Evolutionary conservation across 2,113 vertebrate genomes (phyloP).

Genomic region (Boulengeromyrus knoepffleri): DNA sequence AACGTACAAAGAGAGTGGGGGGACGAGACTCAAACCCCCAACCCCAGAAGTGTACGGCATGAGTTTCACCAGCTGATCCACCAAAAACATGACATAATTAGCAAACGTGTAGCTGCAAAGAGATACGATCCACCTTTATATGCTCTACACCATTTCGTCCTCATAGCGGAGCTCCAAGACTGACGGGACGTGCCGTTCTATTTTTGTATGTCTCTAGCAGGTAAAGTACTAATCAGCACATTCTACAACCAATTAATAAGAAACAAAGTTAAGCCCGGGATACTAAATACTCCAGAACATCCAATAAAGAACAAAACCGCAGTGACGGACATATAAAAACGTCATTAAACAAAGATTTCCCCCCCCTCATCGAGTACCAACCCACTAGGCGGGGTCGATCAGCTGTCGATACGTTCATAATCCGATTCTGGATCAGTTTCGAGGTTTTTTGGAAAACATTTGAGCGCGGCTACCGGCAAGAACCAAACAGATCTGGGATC

Average conservation of each 20-base stretch:
- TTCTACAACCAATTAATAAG: slow-evolving; percentile 10
- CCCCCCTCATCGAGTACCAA: neutral
- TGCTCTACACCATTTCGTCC: neutral
- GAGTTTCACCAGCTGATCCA: neutral
- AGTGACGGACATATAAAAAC: neutral
- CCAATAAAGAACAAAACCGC: neutral
- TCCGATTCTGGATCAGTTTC: neutral
- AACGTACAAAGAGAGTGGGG: neutral
- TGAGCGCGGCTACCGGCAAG: no score
- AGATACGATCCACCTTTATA: neutral
- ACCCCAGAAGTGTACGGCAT: neutral
- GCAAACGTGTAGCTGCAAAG: neutral
- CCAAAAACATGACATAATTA: neutral
- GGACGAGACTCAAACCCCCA: neutral
- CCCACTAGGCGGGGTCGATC: slow-evolving; percentile 22
- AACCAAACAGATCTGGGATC: neutral
- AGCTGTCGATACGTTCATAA: no score
- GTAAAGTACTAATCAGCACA: neutral
- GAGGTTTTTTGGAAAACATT: no score
- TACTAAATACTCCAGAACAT: neutral
- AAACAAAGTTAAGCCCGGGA: neutral
- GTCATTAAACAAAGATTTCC: neutral
- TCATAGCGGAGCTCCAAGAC: neutral
- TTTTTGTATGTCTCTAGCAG: neutral
- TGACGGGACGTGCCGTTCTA: neutral